A percentile compares a stretch with the other conserved stretches of the same genome.
Conservation (phyloP, 35 echinoderm and acorn worm genomes). For the Heliocidaris tuberculata region DNA sequence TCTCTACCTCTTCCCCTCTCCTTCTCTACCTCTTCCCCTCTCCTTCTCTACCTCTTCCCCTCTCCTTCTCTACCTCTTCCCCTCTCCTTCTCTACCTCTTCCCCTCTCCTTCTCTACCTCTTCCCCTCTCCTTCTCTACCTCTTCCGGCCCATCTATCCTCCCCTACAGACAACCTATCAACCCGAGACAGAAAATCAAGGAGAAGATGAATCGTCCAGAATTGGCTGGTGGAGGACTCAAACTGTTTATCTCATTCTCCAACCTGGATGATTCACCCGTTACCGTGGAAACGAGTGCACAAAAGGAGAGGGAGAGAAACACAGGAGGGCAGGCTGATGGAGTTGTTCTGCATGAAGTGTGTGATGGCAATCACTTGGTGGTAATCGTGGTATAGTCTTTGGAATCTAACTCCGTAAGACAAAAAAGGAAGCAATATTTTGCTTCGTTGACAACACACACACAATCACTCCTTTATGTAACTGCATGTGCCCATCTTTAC, state of each 20-base stretch:
- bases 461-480: neutral
- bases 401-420: neutral
- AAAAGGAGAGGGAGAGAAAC: neutral
- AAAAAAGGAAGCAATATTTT: neutral
- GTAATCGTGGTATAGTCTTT: neutral
- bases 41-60: too few species aligned
- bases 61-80: too few species aligned
- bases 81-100: too few species aligned
- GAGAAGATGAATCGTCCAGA: slow-evolving; percentile 7
- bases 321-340: neutral
- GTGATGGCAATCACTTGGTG: neutral
- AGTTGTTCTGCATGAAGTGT: neutral
- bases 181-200: neutral
- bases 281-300: neutral
- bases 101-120: too few species aligned
- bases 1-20: neutral
- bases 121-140: too few species aligned
- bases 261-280: slow-evolving; percentile 26
- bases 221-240: neutral
- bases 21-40: too few species aligned
- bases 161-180: too few species aligned
- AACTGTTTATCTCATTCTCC: neutral
- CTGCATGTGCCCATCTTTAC: too few species aligned
- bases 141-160: too few species aligned
- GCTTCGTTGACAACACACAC: too few species aligned